Base-by-base conservation (phyloP, 2,888 invertebrate genomes). In the Stenichneumon culpator region DNA sequence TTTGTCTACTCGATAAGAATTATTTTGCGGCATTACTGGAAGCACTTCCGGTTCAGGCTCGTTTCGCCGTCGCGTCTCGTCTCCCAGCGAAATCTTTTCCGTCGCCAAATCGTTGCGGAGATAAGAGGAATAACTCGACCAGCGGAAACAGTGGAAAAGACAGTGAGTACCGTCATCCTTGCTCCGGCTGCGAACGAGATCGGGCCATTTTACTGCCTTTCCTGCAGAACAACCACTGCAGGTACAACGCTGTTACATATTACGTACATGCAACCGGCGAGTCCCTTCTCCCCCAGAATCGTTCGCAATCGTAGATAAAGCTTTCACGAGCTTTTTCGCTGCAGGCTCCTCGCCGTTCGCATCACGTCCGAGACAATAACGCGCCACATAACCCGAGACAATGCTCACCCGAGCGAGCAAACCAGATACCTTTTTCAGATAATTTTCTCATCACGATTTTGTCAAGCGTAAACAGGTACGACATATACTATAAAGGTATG, bases 311-410 rank as follows among this genome's bases (percentile, higher is more conserved):
- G 63, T 47, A 63, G 60, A 79, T 70, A 70, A 69, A 79, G 47
- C 79, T 77, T 78, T 79, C 36, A 63, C 44, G 69, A 69, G 60
- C 57, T 79, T 60, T 79, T 28, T 54, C 39, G 54, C 39, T 77
- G 39, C 19, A 25, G 54, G 22, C 28, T n/a, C 36, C 4, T 7
- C 25, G 57, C 14, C 5, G n/a, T 50, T 67, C 25, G 32, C 19
- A 60, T 52, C 28, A 52, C 67, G 50, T 67, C 39, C 67, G 22
- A 22, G 32, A 63, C 6, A 63, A 50, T 19, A 50, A 22, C 14
- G 36, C 14, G 22, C 57, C 16, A n/a, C 69, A 57, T 32, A 50
- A 11, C 28, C 25, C 57, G 57, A 32, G 36, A 32, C 28, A 63
- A 54, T 9, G 52, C 22, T 47, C 28, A 7, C 19, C 28, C 50